Evolutionary conservation across 2,888 invertebrate genomes (phyloP), one percentile per base, ranked within the genome.

Genomic region (Drosophila fungiperda): DNA sequence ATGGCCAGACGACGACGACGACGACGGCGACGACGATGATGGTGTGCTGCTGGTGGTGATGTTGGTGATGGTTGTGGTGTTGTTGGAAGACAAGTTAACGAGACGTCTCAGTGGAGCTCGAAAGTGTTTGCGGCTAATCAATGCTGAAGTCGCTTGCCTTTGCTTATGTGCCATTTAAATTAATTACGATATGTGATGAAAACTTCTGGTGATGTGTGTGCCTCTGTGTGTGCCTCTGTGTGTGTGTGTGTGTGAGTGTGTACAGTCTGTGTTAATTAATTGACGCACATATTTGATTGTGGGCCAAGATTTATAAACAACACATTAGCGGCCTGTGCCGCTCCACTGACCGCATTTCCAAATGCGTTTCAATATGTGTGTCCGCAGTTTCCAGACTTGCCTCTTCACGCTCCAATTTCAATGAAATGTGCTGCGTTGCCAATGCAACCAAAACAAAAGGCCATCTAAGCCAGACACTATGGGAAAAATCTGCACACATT

Each of bases 161-260:
- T 63, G 72, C 69, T 83, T 79, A 84, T 84, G 73, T 68, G 64
- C 73, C 85, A 87, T 84, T 89, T 74, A 84, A 86, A 87, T 89
- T 82, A 86, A 89, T 84, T 82, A 87, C 74, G 80, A 72, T 66
- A 84, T 82, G 85, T 87, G 89, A 76, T 76, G 87, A 86, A 86
- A 86, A 87, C 60, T 84, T 81, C 68, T 63, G 40, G 52, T 45
- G 64, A 45, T 61, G 76, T 67, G 73, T 65, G 61, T 50, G 26
- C 45, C 3, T 20, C 12, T 61, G 55, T 38, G 48, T 64, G 66
- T 65, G 65, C 23, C 23, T 15, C 45, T 26, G 73, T 48, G 38
- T 35, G 52, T 45, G 33, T 64, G 64, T 65, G 66, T 17, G 23
- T 26, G 33, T 33, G 38, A 9, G 36, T 49, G 59, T 54, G 70